Percentiles rank a stretch among this genome's conserved stretches.
Conservation (phyloP, 2,797 vertebrate genomes). For the Helarctos malayanus region DNA sequence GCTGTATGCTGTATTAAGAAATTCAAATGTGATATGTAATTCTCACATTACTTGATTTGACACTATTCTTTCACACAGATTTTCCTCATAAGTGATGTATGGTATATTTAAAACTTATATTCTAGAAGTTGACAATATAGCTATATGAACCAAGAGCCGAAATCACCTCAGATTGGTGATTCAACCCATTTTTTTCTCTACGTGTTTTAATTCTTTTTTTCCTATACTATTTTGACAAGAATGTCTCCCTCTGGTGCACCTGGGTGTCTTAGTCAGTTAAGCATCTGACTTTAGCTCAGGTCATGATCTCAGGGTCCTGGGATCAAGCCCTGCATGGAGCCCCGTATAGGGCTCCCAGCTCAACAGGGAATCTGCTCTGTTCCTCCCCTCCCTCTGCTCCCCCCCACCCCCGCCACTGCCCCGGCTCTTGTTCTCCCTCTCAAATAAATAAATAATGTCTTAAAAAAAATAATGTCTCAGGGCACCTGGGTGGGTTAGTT, state of each 20-base stretch:
- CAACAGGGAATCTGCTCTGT: too few relatives aligned
- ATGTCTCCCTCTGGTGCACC: background rate
- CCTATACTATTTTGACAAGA: background rate
- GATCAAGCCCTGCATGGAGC: background rate
- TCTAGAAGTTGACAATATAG: background rate
- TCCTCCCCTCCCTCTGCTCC: too few relatives aligned
- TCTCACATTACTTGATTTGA: background rate
- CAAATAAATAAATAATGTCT: too few relatives aligned
- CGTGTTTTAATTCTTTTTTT: background rate
- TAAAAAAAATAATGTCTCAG: too few relatives aligned
- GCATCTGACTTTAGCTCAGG: background rate
- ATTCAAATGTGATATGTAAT: background rate
- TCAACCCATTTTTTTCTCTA: background rate
- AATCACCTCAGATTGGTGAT: background rate
- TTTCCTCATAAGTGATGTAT: background rate
- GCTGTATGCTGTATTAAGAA: background rate
- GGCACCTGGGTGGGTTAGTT: background rate
- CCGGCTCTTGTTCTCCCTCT: too few relatives aligned
- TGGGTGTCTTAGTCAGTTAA: background rate
- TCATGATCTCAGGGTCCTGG: background rate
- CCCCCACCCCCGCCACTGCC: too few relatives aligned
- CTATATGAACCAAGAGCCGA: background rate
- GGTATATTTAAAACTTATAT: background rate
- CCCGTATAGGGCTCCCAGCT: too few relatives aligned
- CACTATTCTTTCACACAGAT: background rate